A percentile compares a stretch with the other conserved stretches of the same genome.
Conservation (phyloP, 1,140 invertebrate genomes). For the Hylaeus anthracinus region DNA sequence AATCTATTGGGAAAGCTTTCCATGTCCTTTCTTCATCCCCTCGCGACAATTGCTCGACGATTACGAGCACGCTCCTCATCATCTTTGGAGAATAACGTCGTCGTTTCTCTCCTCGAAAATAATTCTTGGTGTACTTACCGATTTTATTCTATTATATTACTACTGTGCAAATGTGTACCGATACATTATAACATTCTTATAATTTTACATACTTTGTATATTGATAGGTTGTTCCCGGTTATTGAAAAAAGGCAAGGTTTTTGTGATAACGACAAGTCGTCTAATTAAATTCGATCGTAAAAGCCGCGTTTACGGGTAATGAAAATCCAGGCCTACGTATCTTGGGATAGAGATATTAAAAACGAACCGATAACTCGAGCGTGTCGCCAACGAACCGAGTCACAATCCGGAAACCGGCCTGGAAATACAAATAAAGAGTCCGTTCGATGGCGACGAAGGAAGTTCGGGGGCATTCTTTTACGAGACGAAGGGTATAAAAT, state of each 20-base stretch:
- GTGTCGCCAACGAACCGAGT: not conserved
- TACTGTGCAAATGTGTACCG: too few relatives aligned
- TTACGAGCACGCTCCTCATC: slow-evolving; percentile 9
- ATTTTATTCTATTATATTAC: too few relatives aligned
- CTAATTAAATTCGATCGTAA: not conserved
- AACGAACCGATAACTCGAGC: not conserved
- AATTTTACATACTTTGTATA: too few relatives aligned
- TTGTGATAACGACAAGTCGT: not conserved
- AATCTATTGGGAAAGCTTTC: not conserved
- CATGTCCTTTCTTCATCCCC: slow-evolving; percentile 5
- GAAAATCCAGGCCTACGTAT: not conserved
- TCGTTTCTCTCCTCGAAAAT: not conserved
- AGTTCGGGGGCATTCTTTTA: slow-evolving; percentile 45
- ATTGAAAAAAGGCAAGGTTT: too few relatives aligned
- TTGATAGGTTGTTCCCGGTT: too few relatives aligned
- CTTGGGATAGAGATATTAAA: slow-evolving; percentile 16
- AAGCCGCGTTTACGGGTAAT: not conserved
- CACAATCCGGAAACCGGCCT: slow-evolving; percentile 33
- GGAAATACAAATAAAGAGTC: slow-evolving; percentile 36
- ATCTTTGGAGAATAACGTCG: not conserved
- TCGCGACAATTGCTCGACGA: slow-evolving; percentile 28
- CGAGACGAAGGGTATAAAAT: slow-evolving; percentile 41
- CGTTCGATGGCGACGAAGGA: slow-evolving; percentile 33
- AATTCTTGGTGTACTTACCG: not conserved
- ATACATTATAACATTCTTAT: too few relatives aligned